A percentile compares a stretch with the other conserved stretches of the same genome.
Evolutionary conservation across 2,888 invertebrate genomes (phyloP).

Genomic region (Protophormia terraenovae): DNA sequence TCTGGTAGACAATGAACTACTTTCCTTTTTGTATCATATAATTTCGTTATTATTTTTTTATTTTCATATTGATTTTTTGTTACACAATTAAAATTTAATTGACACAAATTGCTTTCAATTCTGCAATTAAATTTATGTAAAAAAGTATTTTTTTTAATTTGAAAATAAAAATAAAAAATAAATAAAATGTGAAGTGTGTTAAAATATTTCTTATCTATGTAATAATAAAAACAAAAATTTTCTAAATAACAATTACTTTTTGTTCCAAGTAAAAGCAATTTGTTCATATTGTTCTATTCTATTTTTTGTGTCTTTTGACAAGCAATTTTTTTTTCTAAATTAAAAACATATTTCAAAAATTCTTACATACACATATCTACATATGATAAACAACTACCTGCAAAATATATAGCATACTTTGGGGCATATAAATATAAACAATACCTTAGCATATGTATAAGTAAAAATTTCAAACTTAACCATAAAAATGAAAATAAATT

Average conservation of each 20-base stretch:
- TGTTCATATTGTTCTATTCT: conserved; percentile 6
- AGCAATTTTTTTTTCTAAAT: conserved; percentile 33
- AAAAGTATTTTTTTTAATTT: no score
- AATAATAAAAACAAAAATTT: background rate
- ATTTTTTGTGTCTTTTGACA: conserved; percentile 6
- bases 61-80: no score
- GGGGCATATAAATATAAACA: background rate
- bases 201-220: conserved; percentile 13
- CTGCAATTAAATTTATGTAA: background rate
- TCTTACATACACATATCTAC: background rate
- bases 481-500: conserved; percentile 48
- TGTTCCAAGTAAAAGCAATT: conserved; percentile 6
- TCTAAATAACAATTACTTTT: background rate
- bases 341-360: conserved; percentile 27
- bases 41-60: no score
- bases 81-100: conserved; percentile 29
- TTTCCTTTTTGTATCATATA: no score
- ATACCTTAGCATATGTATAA: background rate
- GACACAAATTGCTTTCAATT: conserved; percentile 16
- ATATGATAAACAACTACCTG: background rate
- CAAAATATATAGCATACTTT: conserved; percentile 17
- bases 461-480: background rate
- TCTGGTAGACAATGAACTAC: no score
- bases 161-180: background rate
- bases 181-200: background rate